Evolutionary conservation across 2,888 invertebrate species (phyloP), one percentile per base, ranked within the genome.

Genomic region (Pasiphila rectangulata): DNA sequence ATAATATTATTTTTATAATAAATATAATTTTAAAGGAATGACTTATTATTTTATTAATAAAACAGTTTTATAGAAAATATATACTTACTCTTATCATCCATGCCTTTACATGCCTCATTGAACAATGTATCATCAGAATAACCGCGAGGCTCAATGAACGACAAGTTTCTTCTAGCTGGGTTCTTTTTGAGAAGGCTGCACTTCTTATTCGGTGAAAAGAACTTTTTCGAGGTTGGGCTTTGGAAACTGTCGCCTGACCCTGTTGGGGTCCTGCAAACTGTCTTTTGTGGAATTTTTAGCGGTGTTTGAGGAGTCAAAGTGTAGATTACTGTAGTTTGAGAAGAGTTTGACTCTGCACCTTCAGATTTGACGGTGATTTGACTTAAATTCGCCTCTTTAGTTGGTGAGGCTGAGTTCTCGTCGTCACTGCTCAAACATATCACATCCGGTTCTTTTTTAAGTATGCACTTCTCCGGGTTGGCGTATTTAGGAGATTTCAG

Each of bases 81-180:
- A 9, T 36, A 41, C 81, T 79, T 68, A 87, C 87, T 84, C 57
- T 80, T 84, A 46, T 85, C 83, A 75, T 86, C 83, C 51, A 71
- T 60, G 4, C 63, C 71, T 17, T 64, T 43, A 52, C 64, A 65
- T 32, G 64, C 63, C 35, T 59, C 46, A 20, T 24, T 37, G 41
- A 70, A 69, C 16, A 56, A 36, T 9, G 50, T 49, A 46, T 61
- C 49, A 46, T 20, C 42, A 16, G 51, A 46, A 39, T 36, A 23
- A 17, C 35, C 7, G 9, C 34, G 17, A 27, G 44, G 34, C 3
- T 51, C 49, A 36, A 52, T 46, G 29, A 43, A 50, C 15, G 67
- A 59, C 10, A 85, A 67, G 52, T 72, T 80, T 39, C 67, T 74
- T 39, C 73, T 79, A 1, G 56, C 66, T 17, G 76, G 71, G 37